phyloP scores from a whole-genome alignment of 2,797 vertebrate species.

The Erethizon dorsatum region DNA sequence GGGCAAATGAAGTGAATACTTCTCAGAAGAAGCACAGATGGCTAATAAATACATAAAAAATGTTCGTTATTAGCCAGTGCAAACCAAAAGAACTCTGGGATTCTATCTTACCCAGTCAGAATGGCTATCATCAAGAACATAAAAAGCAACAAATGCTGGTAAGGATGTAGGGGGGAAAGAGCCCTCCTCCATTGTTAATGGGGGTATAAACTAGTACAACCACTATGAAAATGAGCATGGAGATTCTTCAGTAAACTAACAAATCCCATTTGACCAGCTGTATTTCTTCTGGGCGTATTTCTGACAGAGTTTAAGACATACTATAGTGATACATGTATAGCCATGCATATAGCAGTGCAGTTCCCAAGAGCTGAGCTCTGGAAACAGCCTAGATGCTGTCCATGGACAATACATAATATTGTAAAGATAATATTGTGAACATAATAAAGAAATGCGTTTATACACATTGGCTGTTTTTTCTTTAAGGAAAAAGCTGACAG shows the following conservation, averaged over 20 bases:
- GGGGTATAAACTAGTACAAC: not conserved
- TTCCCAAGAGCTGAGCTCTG: not conserved
- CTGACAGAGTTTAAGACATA: not conserved
- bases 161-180: not conserved
- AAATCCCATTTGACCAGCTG: not conserved
- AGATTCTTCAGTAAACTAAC: not conserved
- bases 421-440: not conserved
- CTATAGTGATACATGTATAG: not conserved
- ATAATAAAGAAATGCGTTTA: not conserved
- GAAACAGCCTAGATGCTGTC: not conserved
- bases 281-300: not conserved
- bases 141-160: not conserved
- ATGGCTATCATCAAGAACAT: not conserved
- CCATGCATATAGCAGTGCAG: not conserved
- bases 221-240: not conserved
- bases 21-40: not conserved
- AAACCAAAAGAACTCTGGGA: not conserved
- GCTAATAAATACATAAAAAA: not conserved
- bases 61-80: not conserved
- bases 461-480: not conserved
- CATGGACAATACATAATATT: not conserved
- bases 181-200: not conserved
- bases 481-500: conserved; percentile 41
- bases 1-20: not conserved
- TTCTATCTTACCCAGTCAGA: not conserved